Percentiles rank a stretch among this genome's conserved stretches.
These are phyloP conservation scores for Rhinella marina DNA, from an alignment of 2,797 vertebrate genomes.

Conservation along the genomic window DNA sequence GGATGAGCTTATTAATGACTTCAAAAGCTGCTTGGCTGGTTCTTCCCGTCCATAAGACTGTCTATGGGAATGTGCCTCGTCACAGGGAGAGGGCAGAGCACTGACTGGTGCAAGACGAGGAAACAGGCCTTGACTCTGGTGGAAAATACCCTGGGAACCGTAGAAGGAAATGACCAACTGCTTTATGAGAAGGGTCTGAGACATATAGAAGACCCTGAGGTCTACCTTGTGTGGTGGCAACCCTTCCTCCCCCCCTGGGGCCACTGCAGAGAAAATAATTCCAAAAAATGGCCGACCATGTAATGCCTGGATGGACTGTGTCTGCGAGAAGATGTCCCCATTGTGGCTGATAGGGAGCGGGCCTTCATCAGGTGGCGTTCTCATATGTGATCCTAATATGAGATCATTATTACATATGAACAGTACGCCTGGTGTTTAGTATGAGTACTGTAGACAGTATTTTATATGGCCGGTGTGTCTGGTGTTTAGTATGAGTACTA, in stretches of 20 bases:
- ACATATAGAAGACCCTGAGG: neutral
- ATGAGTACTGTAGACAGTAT: neutral
- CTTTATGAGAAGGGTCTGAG: too few relatives aligned
- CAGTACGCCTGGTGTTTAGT: neutral
- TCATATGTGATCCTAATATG: too few relatives aligned
- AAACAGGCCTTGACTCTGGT: conserved; percentile 7
- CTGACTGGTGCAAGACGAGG: neutral
- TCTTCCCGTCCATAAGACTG: neutral
- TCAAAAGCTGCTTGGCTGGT: conserved; percentile 1
- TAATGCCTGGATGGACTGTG: too few relatives aligned
- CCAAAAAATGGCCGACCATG: too few relatives aligned
- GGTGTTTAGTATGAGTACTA: too few relatives aligned
- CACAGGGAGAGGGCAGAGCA: neutral
- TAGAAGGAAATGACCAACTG: neutral
- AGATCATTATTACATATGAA: neutral
- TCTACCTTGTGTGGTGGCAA: too few relatives aligned
- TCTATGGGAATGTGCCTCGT: conserved; percentile 19
- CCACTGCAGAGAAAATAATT: too few relatives aligned
- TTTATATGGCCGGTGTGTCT: too few relatives aligned
- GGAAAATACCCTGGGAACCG: neutral
- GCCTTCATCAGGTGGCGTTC: too few relatives aligned
- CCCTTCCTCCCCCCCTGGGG: too few relatives aligned
- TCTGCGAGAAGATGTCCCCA: too few relatives aligned
- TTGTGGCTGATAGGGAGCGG: too few relatives aligned
- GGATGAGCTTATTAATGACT: conserved; percentile 22